Conservation (phyloP, 92 coral and sea anemone species). For the Siderastrea radians region DNA sequence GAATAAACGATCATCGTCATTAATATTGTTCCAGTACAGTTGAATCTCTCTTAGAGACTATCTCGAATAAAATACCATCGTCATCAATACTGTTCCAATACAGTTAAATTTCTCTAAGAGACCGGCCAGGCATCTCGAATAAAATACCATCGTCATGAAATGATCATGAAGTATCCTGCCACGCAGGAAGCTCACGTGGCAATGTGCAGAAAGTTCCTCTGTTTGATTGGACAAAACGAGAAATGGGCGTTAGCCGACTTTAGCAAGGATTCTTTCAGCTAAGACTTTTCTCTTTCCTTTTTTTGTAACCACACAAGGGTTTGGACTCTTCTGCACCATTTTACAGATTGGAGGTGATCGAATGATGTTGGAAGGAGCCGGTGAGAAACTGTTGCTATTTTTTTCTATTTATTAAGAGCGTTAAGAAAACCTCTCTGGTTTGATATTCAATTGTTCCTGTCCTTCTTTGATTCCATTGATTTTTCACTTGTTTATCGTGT, state of each 20-base stretch:
- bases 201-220: too few relatives aligned
- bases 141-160: too few relatives aligned
- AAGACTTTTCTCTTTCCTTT: background rate
- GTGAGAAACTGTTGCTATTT: constrained; percentile 14
- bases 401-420: too few relatives aligned
- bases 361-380: constrained; percentile 75
- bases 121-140: background rate
- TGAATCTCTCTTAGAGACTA: background rate
- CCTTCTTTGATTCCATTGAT: background rate
- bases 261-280: background rate
- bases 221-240: too few relatives aligned
- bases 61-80: too few relatives aligned
- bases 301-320: constrained; percentile 17
- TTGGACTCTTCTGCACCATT: constrained; percentile 38
- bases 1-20: too few relatives aligned
- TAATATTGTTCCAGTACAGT: background rate
- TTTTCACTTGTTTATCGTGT: background rate
- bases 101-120: background rate
- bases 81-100: background rate
- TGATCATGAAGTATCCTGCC: too few relatives aligned
- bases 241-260: background rate
- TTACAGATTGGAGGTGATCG: constrained; percentile 52
- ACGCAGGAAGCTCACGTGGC: too few relatives aligned
- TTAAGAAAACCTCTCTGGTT: too few relatives aligned
- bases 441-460: background rate